Percentiles rank a stretch among this genome's conserved stretches.
phyloP scores from a whole-genome alignment of 2,797 vertebrate species.

The Microctenopoma steveboyesi region DNA sequence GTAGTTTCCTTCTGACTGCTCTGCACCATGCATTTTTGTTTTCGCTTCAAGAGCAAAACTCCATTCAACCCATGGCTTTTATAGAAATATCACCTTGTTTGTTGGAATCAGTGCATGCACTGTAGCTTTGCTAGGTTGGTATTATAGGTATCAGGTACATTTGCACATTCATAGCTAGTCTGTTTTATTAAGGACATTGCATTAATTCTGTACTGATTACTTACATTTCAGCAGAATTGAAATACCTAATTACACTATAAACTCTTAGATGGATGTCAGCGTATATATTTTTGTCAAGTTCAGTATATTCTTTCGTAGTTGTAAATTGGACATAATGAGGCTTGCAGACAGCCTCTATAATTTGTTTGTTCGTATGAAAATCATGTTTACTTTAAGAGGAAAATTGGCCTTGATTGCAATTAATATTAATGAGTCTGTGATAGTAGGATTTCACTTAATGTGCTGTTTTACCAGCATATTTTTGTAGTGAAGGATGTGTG shows the following conservation, averaged over 20 bases:
- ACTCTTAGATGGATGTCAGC: background rate
- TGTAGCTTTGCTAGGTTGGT: background rate
- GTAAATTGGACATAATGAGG: background rate
- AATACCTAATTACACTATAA: background rate
- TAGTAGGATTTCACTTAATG: background rate
- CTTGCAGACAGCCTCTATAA: background rate
- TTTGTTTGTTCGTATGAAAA: background rate
- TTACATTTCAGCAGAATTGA: background rate
- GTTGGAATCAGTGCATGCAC: constrained; percentile 47
- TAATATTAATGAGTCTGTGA: too few relatives aligned
- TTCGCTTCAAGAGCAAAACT: constrained; percentile 69
- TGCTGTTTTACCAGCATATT: background rate
- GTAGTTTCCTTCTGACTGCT: constrained; percentile 77
- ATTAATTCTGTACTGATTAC: background rate
- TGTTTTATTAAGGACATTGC: background rate
- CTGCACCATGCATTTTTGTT: constrained; percentile 73
- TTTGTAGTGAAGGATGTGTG: background rate
- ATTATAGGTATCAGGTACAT: background rate
- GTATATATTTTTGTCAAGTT: background rate
- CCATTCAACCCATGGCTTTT: constrained; percentile 79
- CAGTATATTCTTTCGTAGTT: background rate
- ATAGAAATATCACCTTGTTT: constrained; percentile 75
- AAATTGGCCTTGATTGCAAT: background rate
- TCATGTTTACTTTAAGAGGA: background rate
- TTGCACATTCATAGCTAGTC: background rate